Conservation (phyloP, 2,888 invertebrate species). For the Melikaiella ostensackeni region DNA sequence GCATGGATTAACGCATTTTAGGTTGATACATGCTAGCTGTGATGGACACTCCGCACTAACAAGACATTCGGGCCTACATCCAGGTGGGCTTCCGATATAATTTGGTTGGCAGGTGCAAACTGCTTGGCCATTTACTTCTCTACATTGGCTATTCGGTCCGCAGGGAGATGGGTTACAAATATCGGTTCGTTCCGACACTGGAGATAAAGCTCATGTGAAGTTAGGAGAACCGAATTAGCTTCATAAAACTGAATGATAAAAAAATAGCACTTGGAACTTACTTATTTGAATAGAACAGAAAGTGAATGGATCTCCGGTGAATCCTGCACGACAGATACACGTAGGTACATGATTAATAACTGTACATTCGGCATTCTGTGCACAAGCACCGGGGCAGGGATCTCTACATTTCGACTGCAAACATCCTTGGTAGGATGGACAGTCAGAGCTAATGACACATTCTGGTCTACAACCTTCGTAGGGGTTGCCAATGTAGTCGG, state of each 20-base stretch:
- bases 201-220: constrained; percentile 23
- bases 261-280: neutral
- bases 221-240: neutral
- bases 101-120: constrained; percentile 82
- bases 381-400: constrained; percentile 88
- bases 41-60: constrained; percentile 82
- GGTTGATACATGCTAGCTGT: constrained; percentile 82
- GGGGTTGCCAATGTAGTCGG: constrained; percentile 82
- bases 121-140: constrained; percentile 77
- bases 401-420: constrained; percentile 84
- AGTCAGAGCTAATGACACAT: constrained; percentile 83
- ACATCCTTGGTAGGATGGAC: constrained; percentile 84
- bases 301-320: constrained; percentile 87
- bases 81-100: constrained; percentile 82
- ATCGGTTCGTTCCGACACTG: constrained; percentile 76
- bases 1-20: constrained; percentile 84
- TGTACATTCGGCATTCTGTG: constrained; percentile 85
- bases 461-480: constrained; percentile 85
- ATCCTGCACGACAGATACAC: constrained; percentile 84
- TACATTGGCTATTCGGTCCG: constrained; percentile 85
- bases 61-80: constrained; percentile 84
- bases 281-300: constrained; percentile 78
- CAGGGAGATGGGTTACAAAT: constrained; percentile 87
- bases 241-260: neutral
- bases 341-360: constrained; percentile 87